phyloP scores from a whole-genome alignment of 1,140 invertebrate species.

The Zaprionus capensis region DNA sequence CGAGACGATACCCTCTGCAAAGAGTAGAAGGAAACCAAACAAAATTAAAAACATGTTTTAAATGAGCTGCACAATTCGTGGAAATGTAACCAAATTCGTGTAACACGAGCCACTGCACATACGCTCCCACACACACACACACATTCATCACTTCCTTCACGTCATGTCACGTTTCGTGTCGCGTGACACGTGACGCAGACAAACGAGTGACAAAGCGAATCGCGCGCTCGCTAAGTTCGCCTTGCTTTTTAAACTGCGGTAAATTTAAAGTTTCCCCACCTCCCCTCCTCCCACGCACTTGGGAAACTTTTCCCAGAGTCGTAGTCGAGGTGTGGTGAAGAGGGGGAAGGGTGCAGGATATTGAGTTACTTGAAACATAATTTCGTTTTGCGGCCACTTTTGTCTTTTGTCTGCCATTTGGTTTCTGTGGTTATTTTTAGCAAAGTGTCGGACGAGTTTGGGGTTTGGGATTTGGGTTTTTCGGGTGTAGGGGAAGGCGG shows the following conservation, averaged over 20 bases:
- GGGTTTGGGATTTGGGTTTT: conserved; percentile 13
- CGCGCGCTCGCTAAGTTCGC: conserved; percentile 25
- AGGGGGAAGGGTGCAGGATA: conserved; percentile 40
- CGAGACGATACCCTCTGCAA: conserved; percentile 91
- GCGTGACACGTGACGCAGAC: conserved; percentile 65
- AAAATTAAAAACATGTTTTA: conserved; percentile 33
- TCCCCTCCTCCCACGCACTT: background rate
- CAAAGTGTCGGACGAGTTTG: conserved; percentile 19
- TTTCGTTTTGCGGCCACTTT: conserved; percentile 73
- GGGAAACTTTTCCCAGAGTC: conserved; percentile 11
- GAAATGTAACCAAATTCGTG: conserved; percentile 49
- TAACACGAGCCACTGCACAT: conserved; percentile 57
- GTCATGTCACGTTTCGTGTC: conserved; percentile 42
- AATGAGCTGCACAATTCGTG: conserved; percentile 41
- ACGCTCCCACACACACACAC: conserved; percentile 32
- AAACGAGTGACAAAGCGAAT: conserved; percentile 68
- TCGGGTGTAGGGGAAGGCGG: background rate
- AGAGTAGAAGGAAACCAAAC: conserved; percentile 41
- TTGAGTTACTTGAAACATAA: conserved; percentile 78
- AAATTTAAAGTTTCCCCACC: conserved; percentile 62
- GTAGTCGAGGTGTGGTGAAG: background rate
- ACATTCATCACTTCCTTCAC: conserved; percentile 41
- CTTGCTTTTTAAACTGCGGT: conserved; percentile 60
- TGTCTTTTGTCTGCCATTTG: conserved; percentile 48
- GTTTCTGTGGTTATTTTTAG: conserved; percentile 70